phyloP scores from a whole-genome alignment of 2,113 vertebrate genomes.

The Mungos mungo region DNA sequence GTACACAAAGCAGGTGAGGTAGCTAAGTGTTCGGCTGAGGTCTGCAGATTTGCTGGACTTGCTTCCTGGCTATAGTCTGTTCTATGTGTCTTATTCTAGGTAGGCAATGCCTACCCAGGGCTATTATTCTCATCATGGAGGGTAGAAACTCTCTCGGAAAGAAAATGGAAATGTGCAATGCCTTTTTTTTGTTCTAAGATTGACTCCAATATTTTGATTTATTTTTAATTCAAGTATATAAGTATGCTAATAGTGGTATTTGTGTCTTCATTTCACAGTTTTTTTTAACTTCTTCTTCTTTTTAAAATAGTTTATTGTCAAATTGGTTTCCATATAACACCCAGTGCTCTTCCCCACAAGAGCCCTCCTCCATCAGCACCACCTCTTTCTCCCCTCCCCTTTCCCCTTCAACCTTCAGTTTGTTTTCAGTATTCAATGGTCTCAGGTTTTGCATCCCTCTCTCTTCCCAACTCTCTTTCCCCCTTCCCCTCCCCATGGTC shows the following conservation, averaged over 20 bases:
- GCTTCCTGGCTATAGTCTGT: neutral
- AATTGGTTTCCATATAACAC: no score
- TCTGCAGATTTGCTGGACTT: neutral
- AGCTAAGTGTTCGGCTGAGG: neutral
- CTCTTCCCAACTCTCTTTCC: no score
- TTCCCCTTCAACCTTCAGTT: no score
- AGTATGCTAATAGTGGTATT: neutral
- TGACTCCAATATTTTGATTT: neutral
- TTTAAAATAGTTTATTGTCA: no score
- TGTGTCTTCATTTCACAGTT: neutral
- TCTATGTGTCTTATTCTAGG: neutral
- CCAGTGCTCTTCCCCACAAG: no score
- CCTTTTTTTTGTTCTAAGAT: no score
- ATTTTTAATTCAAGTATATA: neutral
- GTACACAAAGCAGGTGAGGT: neutral
- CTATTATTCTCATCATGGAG: neutral
- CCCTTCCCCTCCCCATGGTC: no score
- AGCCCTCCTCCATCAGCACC: no score
- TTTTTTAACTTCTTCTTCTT: neutral
- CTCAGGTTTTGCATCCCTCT: no score
- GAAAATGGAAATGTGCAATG: neutral
- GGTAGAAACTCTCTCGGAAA: neutral
- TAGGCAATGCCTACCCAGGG: neutral
- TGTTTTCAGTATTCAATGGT: no score
- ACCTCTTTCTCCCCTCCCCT: no score